Evolutionary conservation across 2,888 invertebrate species (phyloP).

Genomic region (Agrotis clavis): DNA sequence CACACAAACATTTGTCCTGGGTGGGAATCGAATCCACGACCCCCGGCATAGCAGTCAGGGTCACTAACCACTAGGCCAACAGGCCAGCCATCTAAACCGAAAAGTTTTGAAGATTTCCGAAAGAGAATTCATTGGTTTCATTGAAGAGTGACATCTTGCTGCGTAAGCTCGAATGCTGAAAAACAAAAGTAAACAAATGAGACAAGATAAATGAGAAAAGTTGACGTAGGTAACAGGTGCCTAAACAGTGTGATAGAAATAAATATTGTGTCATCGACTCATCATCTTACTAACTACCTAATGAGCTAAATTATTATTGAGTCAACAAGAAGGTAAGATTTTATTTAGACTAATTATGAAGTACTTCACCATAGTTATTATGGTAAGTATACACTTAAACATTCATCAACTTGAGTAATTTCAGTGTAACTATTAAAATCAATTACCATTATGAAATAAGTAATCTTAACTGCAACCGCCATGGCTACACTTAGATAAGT

Average conservation of each 20-base stretch:
- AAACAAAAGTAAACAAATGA: background rate
- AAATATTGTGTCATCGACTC: background rate
- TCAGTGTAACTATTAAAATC: constrained; percentile 5
- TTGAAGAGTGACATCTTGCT: background rate
- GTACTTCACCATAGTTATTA: background rate
- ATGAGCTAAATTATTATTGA: background rate
- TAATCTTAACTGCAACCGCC: constrained; percentile 18
- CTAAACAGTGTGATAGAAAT: background rate
- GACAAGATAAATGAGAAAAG: no score
- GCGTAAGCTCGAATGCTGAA: background rate
- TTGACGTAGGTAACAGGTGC: background rate
- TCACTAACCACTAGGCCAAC: no score
- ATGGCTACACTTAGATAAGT: constrained; percentile 62
- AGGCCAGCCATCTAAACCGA: background rate
- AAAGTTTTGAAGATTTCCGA: background rate
- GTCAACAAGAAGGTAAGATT: background rate
- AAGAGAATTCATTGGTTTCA: background rate
- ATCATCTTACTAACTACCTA: background rate
- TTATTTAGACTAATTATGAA: background rate
- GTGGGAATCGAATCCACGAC: no score
- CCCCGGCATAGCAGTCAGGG: no score
- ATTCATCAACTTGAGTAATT: background rate
- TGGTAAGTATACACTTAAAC: no score
- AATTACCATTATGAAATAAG: constrained; percentile 10
- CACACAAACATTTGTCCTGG: no score